Evolutionary conservation across 2,797 vertebrate genomes (phyloP).

Genomic region (Tympanoctomys barrerae): DNA sequence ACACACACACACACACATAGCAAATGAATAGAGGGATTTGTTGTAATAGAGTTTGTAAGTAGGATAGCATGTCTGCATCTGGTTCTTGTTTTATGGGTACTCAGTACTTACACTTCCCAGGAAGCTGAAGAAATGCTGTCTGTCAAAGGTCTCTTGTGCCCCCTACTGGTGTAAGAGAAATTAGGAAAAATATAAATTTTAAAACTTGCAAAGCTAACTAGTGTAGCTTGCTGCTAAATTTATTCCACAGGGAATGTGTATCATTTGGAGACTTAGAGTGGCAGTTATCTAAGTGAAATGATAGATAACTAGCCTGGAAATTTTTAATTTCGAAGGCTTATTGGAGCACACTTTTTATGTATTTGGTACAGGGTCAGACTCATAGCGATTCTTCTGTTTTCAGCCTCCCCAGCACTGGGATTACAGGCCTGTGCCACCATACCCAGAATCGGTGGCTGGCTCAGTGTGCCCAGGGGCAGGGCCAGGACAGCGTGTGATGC

Average conservation of each 20-base stretch:
- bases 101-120: background rate
- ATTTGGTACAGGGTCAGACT: too few relatives aligned
- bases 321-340: background rate
- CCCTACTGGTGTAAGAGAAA: conserved; percentile 23
- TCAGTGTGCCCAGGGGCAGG: too few relatives aligned
- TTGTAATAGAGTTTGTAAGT: too few relatives aligned
- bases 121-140: background rate
- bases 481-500: too few relatives aligned
- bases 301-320: background rate
- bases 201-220: background rate
- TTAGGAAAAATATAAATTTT: background rate
- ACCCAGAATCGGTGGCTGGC: too few relatives aligned
- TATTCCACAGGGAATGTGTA: conserved; percentile 3
- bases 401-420: too few relatives aligned
- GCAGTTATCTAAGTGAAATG: conserved; percentile 11
- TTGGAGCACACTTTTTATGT: background rate
- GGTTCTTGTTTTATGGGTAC: background rate
- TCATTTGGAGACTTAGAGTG: background rate
- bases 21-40: too few relatives aligned
- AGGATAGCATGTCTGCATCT: too few relatives aligned
- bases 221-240: background rate
- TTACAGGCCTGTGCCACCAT: too few relatives aligned
- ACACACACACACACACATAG: too few relatives aligned
- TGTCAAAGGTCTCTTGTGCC: conserved; percentile 61
- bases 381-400: too few relatives aligned